Base-by-base conservation (phyloP, 1,140 invertebrate species). In the Dreissena polymorpha region DNA sequence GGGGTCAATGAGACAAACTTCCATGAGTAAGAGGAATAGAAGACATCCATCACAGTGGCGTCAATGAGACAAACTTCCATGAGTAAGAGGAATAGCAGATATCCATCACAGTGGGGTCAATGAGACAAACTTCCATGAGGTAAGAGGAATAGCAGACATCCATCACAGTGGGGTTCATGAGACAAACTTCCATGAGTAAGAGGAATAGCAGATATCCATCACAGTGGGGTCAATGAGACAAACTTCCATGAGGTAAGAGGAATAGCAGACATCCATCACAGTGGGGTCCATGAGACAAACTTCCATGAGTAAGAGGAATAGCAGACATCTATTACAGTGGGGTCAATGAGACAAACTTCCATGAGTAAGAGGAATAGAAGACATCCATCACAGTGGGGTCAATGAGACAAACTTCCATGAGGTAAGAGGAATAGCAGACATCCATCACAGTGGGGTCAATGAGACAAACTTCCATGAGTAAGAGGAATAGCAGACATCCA, bases 401-500 rank as follows among this genome's bases (percentile, higher is more conserved):
- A 95, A 94, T 80, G 95, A 95, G 88, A 93, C 93, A 5, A n/a
- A n/a, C n/a, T n/a, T n/a, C n/a, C n/a, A n/a, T n/a, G n/a, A n/a
- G n/a, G n/a, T 95, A 79, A 89, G 93, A 70, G 94, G 94, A 75
- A 95, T 95, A 51, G 87, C 93, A 73, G 94, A 95, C 87, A 95
- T 95, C 72, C 94, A 95, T 87, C 90, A 93, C 55, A 90, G 85
- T 84, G 95, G 94, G 2, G 94, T 95, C 8, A 95, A 94, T 80
- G 95, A 95, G 88, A 93, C 93, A 5, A n/a, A n/a, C n/a, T n/a
- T n/a, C n/a, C n/a, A n/a, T n/a, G n/a, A n/a, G n/a, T 95, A 79
- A 89, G 93, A 70, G 94, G 94, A 75, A 95, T 95, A 51, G 87
- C 93, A 73, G 94, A 95, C 87, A 95, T 95, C 72, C 94, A 95